phyloP scores from a whole-genome alignment of 2,797 vertebrate species.

The Todus mexicanus region DNA sequence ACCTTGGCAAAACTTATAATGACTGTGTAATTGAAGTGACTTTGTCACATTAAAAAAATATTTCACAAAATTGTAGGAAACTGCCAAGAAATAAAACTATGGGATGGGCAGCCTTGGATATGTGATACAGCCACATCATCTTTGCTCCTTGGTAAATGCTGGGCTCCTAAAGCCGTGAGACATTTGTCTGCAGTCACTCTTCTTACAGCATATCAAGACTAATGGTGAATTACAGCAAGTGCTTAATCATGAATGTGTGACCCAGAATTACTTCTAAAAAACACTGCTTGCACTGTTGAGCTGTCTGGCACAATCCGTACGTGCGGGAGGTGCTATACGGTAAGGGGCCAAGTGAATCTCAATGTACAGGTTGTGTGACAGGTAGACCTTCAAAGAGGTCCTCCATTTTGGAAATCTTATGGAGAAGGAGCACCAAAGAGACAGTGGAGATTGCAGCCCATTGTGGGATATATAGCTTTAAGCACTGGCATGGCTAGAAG shows the following conservation, averaged over 20 bases:
- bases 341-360: background rate
- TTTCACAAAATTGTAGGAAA: constrained; percentile 63
- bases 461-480: background rate
- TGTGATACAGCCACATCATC: background rate
- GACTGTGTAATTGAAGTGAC: constrained; percentile 77
- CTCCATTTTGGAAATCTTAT: background rate
- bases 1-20: constrained; percentile 79
- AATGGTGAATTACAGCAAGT: background rate
- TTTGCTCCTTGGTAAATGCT: background rate
- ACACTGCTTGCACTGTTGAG: background rate
- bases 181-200: background rate
- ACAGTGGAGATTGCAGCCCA: background rate
- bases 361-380: background rate
- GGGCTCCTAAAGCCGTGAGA: background rate
- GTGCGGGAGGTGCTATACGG: background rate
- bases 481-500: background rate
- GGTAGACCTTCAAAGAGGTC: background rate
- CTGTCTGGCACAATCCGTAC: background rate
- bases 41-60: constrained; percentile 71
- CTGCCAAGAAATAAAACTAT: constrained; percentile 65
- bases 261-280: background rate
- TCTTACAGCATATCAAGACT: background rate
- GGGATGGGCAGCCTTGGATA: constrained; percentile 8
- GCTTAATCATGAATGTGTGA: background rate
- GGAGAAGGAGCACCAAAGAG: background rate